phyloP scores from a whole-genome alignment of 2,797 vertebrate species.

The Euthynnus affinis region DNA sequence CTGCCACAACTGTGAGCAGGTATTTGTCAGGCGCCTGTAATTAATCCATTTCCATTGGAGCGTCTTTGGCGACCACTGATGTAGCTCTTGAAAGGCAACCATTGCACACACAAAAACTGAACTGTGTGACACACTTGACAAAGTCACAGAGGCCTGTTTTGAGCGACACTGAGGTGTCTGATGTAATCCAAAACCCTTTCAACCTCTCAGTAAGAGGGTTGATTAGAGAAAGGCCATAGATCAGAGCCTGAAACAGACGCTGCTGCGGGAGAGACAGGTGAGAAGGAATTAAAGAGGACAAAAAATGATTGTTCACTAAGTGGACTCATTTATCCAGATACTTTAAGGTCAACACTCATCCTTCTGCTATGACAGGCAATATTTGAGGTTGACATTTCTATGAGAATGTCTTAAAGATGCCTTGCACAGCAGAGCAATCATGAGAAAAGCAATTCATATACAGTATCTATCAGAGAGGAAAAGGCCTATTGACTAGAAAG shows the following conservation, averaged over 20 bases:
- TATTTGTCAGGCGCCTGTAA: constrained; percentile 78
- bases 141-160: constrained; percentile 42
- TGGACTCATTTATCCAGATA: constrained; percentile 73
- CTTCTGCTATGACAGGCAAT: constrained; percentile 68
- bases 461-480: constrained; percentile 44
- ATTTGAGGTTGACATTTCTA: constrained; percentile 84
- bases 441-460: constrained; percentile 68
- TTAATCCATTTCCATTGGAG: constrained; percentile 79
- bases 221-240: constrained; percentile 71
- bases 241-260: constrained; percentile 50
- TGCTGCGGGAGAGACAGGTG: constrained; percentile 39
- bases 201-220: constrained; percentile 64
- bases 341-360: constrained; percentile 75
- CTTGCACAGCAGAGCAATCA: constrained; percentile 49
- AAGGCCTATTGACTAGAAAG: constrained; percentile 51
- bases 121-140: constrained; percentile 46
- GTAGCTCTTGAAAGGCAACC: constrained; percentile 70
- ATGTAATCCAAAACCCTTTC: constrained; percentile 48
- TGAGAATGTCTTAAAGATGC: constrained; percentile 66
- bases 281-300: constrained; percentile 61
- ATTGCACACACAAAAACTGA: constrained; percentile 65
- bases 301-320: constrained; percentile 67
- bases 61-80: constrained; percentile 63
- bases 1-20: constrained; percentile 59
- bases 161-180: constrained; percentile 49